Base-by-base conservation (phyloP, 2,888 invertebrate species). In the Elaeidobius kamerunicus region DNA sequence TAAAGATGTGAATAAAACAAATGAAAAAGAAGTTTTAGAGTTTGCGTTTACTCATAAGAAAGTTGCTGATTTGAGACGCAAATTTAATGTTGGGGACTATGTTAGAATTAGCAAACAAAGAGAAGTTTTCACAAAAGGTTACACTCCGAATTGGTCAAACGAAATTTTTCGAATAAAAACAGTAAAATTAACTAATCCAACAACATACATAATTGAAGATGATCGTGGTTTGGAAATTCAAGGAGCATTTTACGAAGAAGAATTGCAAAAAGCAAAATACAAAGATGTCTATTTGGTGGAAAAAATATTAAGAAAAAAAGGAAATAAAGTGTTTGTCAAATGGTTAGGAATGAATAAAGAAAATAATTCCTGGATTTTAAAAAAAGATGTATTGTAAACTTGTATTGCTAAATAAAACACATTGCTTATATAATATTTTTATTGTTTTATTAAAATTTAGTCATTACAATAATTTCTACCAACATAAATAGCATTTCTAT, bases 181-280 rank as follows among this genome's bases (percentile, higher is more conserved):
- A 35, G 18, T 18, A 19, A 20, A 44, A 27, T 3, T 36, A n/a
- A 50, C 50, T 9, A 43, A 50, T 38, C 50, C 50, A 7, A 36
- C 36, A n/a, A 50, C 50, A 5, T 44, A 50, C 14, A 18, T 44
- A 3, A 28, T 50, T 2, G n/a, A 43, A 36, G 38, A 38, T 35
- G 17, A 16, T 9, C 11, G 35, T n/a, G 11, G 16, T 9, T 6
- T 14, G 19, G 35, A 42, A 7, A 49, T 49, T 19, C 5, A 19
- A 12, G 42, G 42, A 19, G 18, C 9, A 14, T 49, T 49, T 42
- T 49, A 49, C 35, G 16, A 14, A 23, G 11, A 49, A 11, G 23
- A 49, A 35, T 23, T 49, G 16, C 42, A 42, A 17, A 49, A 49
- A 35, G 34, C 17, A 9, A 42, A 23, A 18, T 19, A 34, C 19